phyloP scores from a whole-genome alignment of 2,113 vertebrate species.

The Progne subis region DNA sequence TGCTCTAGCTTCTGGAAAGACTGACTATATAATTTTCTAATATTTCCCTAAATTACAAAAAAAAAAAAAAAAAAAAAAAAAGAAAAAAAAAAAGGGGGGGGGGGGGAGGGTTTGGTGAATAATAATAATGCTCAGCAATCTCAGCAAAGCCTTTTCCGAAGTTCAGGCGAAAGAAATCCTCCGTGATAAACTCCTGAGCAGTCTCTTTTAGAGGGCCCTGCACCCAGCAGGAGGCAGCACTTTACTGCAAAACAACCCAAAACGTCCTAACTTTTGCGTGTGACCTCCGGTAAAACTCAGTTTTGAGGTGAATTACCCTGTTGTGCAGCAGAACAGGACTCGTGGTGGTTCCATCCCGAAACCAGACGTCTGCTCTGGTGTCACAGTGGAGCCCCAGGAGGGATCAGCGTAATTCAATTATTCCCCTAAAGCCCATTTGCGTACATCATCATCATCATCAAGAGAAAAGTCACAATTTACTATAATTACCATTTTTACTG shows the following conservation, averaged over 20 bases:
- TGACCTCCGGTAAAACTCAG: not conserved
- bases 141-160: not conserved
- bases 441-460: not conserved
- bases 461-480: not conserved
- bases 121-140: not conserved
- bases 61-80: not conserved
- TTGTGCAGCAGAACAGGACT: not conserved
- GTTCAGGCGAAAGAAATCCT: not conserved
- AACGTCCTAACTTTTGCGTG: fast-evolving
- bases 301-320: not conserved
- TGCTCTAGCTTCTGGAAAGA: not conserved
- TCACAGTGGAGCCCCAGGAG: not conserved
- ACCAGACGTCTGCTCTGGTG: not conserved
- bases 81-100: too few relatives aligned
- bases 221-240: slow-evolving; percentile 77
- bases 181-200: fast-evolving
- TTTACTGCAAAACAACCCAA: slow-evolving; percentile 26
- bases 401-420: fast-evolving
- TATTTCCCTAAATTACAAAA: not conserved
- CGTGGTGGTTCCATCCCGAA: not conserved
- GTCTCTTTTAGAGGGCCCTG: not conserved
- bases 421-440: not conserved
- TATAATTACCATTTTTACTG: not conserved
- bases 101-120: not conserved
- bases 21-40: not conserved